Base-by-base conservation (phyloP, 2,888 invertebrate genomes). In the Pristionchus japonicus region DNA sequence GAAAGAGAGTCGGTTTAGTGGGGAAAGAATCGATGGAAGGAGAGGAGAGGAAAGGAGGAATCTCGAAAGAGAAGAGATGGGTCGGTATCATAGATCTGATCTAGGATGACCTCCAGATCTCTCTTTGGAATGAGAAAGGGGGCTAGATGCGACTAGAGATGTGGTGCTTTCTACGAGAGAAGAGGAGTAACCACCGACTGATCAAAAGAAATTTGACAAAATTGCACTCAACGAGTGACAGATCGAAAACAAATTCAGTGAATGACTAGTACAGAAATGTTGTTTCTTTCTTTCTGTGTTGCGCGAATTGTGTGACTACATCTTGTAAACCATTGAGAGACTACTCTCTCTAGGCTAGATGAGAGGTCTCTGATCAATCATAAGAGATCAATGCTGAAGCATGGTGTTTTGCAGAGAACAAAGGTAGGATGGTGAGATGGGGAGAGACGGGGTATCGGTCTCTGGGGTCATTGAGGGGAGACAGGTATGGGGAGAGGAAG, bases 71-170 rank as follows among this genome's bases (percentile, higher is more conserved):
- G 70, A 70, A 23, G 37, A 70, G 34, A 49, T 11, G 49, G 82
- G 82, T 52, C 82, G 34, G 34, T 83, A 83, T 83, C 82, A 83
- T 17, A 49, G 82, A 83, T 83, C 82, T 61, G 64, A 85, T 85
- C 85, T 85, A 23, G 85, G 64, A 85, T 85, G 85, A 47, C 85
- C 85, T 85, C 85, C 47, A 77, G 31, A 61, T 57, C 61, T 40
- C 40, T 64, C 64, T 85, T 64, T 57, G 15, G 17, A 34, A 57
- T 52, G 57, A 57, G 64, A 43, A 43, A 40, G 57, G 40, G 49
- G 64, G 47, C 43, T 40, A 64, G 85, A 64, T 40, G 47, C 23
- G 64, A 64, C 17, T 27, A 34, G 52, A 52, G 27, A 49, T 23
- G 52, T 3, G 13, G 27, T 34, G 15, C 13, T 27, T n/a, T 61